These are phyloP conservation scores for Goniozus legneri DNA, from an alignment of 1,140 invertebrate species.

Conservation along the genomic window DNA sequence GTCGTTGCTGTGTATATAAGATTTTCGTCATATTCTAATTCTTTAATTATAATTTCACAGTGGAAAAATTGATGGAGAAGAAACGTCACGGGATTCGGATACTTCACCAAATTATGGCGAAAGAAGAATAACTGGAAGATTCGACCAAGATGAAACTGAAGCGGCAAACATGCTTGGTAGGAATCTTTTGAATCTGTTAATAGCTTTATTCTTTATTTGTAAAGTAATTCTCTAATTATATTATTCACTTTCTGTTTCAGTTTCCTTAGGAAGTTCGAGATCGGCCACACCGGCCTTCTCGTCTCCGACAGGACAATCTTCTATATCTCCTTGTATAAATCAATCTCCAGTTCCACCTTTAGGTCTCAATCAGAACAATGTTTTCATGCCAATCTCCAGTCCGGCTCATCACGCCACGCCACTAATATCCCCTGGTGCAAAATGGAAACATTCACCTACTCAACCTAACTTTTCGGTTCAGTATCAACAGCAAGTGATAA, in stretches of 20 bases:
- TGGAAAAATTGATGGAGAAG: slow-evolving; percentile 74
- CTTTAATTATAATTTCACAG: slow-evolving; percentile 22
- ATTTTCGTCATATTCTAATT: background rate
- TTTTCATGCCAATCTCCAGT: slow-evolving; percentile 82
- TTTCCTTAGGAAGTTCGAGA: slow-evolving; percentile 87
- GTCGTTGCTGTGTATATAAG: background rate
- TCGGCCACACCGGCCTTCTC: slow-evolving; percentile 85
- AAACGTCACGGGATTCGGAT: slow-evolving; percentile 84
- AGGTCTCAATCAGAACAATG: slow-evolving; percentile 66
- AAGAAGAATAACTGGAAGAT: slow-evolving; percentile 69
- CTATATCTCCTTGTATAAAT: slow-evolving; percentile 62
- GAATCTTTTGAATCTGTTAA: background rate
- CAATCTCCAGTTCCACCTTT: slow-evolving; percentile 63
- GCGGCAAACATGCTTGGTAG: slow-evolving; percentile 92
- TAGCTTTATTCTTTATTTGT: background rate
- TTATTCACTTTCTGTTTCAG: slow-evolving; percentile 52
- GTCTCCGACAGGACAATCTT: slow-evolving; percentile 69
- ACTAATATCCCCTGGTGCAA: slow-evolving; percentile 44
- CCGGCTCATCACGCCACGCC: slow-evolving; percentile 55
- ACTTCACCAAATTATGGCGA: slow-evolving; percentile 77
- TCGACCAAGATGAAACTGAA: slow-evolving; percentile 92
- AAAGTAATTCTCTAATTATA: slow-evolving; percentile 8
- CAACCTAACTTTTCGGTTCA: slow-evolving; percentile 50
- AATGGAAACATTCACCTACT: slow-evolving; percentile 55
- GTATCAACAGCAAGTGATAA: slow-evolving; percentile 61